phyloP scores from a whole-genome alignment of 2,888 invertebrate species.

The Anodontia alba region DNA sequence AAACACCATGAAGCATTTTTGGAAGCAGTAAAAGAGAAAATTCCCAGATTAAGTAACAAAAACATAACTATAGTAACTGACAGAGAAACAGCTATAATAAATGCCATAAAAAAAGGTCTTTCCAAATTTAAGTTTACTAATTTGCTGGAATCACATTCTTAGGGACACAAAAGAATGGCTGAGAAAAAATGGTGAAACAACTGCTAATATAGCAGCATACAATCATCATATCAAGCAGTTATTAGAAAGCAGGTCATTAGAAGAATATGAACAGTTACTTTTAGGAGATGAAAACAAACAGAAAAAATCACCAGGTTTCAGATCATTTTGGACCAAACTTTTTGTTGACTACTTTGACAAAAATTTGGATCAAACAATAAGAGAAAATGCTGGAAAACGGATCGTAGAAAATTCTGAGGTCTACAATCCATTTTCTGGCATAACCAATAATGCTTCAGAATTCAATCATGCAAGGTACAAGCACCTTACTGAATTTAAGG shows the following conservation, averaged over 20 bases:
- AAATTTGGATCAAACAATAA: not conserved
- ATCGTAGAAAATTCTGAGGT: not conserved
- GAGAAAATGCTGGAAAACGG: not conserved
- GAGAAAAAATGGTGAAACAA: not conserved
- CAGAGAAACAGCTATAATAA: not conserved
- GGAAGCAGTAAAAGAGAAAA: not conserved
- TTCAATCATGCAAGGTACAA: not conserved
- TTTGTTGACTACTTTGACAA: not conserved
- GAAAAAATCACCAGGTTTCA: not conserved
- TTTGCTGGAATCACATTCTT: conserved; percentile 3
- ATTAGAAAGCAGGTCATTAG: not conserved
- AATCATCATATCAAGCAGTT: not conserved
- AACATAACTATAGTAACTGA: not conserved
- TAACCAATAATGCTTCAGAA: conserved; percentile 2
- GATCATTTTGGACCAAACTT: not conserved
- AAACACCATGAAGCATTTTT: not conserved
- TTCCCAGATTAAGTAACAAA: not conserved
- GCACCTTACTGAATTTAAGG: not conserved
- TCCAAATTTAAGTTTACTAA: not conserved
- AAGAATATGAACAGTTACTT: not conserved
- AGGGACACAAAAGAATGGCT: not conserved
- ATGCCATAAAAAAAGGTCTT: not conserved
- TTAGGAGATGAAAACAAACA: not conserved
- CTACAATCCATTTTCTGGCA: not conserved
- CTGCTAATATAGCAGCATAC: not conserved